Evolutionary conservation across 2,888 invertebrate species (phyloP).

Genomic region (Griposia aprilina): DNA sequence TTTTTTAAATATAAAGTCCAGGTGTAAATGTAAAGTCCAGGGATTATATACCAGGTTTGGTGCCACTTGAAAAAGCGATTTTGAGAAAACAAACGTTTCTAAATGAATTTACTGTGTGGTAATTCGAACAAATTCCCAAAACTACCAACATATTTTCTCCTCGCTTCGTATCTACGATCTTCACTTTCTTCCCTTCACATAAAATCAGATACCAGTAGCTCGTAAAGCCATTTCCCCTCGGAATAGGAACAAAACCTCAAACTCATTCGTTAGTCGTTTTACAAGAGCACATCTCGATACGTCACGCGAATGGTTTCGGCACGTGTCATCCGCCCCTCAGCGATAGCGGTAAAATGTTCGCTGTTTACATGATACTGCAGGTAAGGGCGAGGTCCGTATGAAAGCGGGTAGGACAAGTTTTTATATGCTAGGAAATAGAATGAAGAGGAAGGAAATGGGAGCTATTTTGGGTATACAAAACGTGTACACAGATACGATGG

Average conservation of each 20-base stretch:
- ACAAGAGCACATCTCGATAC: slow-evolving; percentile 79
- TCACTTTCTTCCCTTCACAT: slow-evolving; percentile 44
- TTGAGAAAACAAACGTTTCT: neutral
- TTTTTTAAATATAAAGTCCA: neutral
- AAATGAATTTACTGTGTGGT: neutral
- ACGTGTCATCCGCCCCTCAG: slow-evolving; percentile 80
- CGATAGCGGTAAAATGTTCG: slow-evolving; percentile 79
- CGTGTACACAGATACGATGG: neutral
- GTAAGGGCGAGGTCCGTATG: slow-evolving; percentile 59
- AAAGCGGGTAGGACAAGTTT: slow-evolving; percentile 37
- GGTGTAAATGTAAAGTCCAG: neutral
- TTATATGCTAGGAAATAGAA: neutral
- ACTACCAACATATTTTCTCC: neutral
- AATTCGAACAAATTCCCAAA: too few species aligned
- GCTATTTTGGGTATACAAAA: too few species aligned
- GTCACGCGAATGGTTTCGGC: slow-evolving; percentile 83
- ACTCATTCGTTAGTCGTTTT: slow-evolving; percentile 82
- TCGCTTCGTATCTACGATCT: neutral
- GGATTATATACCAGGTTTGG: neutral
- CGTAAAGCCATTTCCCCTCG: slow-evolving; percentile 67
- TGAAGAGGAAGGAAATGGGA: neutral
- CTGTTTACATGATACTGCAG: slow-evolving; percentile 78
- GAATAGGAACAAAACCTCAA: slow-evolving; percentile 74
- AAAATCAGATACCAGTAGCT: slow-evolving; percentile 60
- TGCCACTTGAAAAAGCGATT: neutral